Percentiles rank a stretch among this genome's conserved stretches.
phyloP scores from a whole-genome alignment of 1,140 invertebrate genomes.

The Odontomachus brunneus region DNA sequence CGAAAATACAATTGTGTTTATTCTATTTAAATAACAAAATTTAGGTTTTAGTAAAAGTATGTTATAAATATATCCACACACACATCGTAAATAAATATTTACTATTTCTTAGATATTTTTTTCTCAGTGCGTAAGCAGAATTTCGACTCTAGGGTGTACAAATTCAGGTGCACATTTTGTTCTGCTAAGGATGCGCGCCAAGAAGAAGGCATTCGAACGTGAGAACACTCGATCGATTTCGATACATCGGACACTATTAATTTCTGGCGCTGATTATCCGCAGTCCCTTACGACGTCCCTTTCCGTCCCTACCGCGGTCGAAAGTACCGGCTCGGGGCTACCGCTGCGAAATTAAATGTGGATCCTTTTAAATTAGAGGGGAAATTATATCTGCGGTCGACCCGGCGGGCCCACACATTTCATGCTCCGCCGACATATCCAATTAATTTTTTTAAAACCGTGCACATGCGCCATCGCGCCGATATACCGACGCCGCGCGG shows the following conservation, averaged over 20 bases:
- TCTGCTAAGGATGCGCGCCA: too few species aligned
- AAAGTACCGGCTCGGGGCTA: conserved; percentile 28
- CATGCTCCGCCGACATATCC: conserved; percentile 1
- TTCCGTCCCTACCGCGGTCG: conserved; percentile 16
- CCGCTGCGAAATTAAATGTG: conserved; percentile 41
- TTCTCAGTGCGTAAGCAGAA: too few species aligned
- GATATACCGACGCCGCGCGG: background rate
- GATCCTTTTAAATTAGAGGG: conserved; percentile 20
- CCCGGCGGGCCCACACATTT: conserved; percentile 18
- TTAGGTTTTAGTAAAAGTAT: too few species aligned
- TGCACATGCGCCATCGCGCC: background rate
- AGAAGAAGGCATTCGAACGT: too few species aligned
- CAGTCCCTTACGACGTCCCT: background rate
- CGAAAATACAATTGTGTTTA: too few species aligned
- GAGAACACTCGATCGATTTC: too few species aligned
- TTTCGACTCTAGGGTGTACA: too few species aligned
- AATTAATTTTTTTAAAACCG: conserved; percentile 47
- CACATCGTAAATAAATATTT: too few species aligned
- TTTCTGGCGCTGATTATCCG: background rate
- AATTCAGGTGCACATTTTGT: too few species aligned
- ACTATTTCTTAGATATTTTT: too few species aligned
- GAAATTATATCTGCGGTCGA: conserved; percentile 6
- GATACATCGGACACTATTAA: background rate
- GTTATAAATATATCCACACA: too few species aligned
- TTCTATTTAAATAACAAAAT: too few species aligned